Base-by-base conservation (phyloP, 2,113 vertebrate species). In the Quiscalus mexicanus region DNA sequence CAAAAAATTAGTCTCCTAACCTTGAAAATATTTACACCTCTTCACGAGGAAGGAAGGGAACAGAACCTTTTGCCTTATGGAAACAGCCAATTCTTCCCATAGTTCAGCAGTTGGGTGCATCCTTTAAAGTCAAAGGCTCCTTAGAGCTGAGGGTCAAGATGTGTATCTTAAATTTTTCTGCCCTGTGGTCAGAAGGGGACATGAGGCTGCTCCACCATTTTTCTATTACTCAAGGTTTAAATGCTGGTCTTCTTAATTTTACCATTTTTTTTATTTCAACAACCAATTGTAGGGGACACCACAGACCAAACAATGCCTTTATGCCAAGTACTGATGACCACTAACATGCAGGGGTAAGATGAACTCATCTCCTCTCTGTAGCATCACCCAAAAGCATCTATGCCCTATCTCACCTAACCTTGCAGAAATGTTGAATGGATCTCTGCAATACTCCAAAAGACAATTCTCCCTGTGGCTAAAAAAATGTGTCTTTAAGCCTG, bases 181-280 rank as follows among this genome's bases (percentile, higher is more conserved):
- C 39, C 15, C 19, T 53, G 5, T 23, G 9, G 23, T 0, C 0
- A n/a, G n/a, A n/a, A 60, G 28, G 11, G 11, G 10, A 74, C 41
- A 53, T 1, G 1, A 70, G 15, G 19, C n/a, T 65, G 23, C 24
- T 78, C 64, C 47, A 65, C 6, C 7, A 31, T 50, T 82, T 74
- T 92, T 59, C 25, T 71, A 3, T 67, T 79, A 59, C 24, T 71
- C n/a, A n/a, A 13, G 6, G 15, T 44, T 87, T 64, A 60, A 68
- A 49, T 49, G 3, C 6, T 35, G 9, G 0, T 1, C 3, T 13
- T 70, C 67, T 62, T 30, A 31, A 76, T 47, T 55, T 88, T 6
- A 28, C 20, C 10, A 12, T 6, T 20, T 15, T 20, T n/a, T 55
- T 20, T 15, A 6, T 45, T 82, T 68, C 21, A 91, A 25, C 8